Evolutionary conservation across 2,888 invertebrate species (phyloP), one percentile per base, ranked within the genome.

Genomic region (Euplagia quadripunctaria): DNA sequence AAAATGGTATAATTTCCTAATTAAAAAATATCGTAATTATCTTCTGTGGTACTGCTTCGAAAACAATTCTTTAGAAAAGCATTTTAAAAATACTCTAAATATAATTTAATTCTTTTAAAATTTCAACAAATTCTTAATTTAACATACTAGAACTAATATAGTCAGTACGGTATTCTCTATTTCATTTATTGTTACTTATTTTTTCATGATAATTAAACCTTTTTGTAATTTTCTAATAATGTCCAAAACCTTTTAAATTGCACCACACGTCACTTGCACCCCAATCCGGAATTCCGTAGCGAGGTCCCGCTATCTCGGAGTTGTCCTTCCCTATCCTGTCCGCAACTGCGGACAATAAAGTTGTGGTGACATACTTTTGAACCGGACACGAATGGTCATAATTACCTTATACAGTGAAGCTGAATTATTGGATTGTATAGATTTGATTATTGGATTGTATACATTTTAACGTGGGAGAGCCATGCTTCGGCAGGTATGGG

Each of bases 281-380:
- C 86, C 86, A 83, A 89, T 86, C 88, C 92, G 93, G 93, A 93
- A 91, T 91, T 93, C 92, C 92, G 91, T 74, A 72, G 46, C 72
- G 80, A 79, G 76, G 86, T 81, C 78, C 85, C 83, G 88, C 88
- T 93, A 93, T 93, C 93, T 87, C 85, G 78, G 86, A 89, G 87
- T 89, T 88, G 88, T 90, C 89, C 88, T 90, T 66, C 83, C 83
- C 87, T 81, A 87, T 87, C 88, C 89, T 87, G 87, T 82, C 83
- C 82, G 75, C 81, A 76, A 78, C 74, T 75, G 81, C 76, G 70
- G 63, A 79, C 77, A 82, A 79, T 85, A 84, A 85, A 85, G 86
- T 86, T 85, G 81, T 69, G 76, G 75, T 79, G 80, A 68, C 84
- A 81, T 81, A 85, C 79, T 88, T 87, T 71, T 79, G 42, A 71